Percentiles rank a stretch among this genome's conserved stretches.
These are phyloP conservation scores for Nycticryphes semicollaris DNA, from an alignment of 2,113 vertebrate species.

Conservation along the genomic window DNA sequence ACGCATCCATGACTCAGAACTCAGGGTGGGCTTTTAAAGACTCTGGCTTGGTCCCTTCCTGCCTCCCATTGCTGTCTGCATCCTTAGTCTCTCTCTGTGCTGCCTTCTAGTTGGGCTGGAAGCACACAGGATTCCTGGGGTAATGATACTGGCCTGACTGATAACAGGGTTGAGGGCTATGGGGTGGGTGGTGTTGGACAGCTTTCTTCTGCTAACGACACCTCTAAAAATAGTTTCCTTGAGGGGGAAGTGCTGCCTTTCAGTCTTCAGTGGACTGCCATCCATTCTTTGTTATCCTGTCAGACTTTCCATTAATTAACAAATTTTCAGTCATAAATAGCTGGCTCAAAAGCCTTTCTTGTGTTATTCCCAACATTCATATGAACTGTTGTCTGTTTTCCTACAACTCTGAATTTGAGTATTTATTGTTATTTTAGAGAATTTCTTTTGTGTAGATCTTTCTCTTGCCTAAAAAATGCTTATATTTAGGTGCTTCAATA, in stretches of 20 bases:
- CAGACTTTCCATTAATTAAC: conserved; percentile 31
- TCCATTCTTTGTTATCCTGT: not conserved
- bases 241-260: not conserved
- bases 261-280: not conserved
- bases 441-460: not conserved
- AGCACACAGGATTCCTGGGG: not conserved
- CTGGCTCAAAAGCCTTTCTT: not conserved
- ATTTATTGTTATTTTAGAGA: not conserved
- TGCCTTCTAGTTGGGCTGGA: not conserved
- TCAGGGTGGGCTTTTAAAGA: not conserved
- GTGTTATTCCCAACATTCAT: not conserved
- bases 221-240: not conserved
- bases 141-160: not conserved
- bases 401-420: not conserved
- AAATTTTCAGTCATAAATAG: not conserved
- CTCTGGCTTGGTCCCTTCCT: not conserved
- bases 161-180: not conserved
- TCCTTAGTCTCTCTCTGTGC: not conserved
- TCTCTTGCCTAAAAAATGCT: not conserved
- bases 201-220: not conserved
- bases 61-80: not conserved
- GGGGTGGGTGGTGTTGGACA: not conserved
- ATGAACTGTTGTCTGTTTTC: not conserved
- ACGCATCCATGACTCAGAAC: not conserved
- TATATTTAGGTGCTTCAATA: not conserved